Conservation (phyloP, 2,797 vertebrate species). For the Mionectes olivaceus region DNA sequence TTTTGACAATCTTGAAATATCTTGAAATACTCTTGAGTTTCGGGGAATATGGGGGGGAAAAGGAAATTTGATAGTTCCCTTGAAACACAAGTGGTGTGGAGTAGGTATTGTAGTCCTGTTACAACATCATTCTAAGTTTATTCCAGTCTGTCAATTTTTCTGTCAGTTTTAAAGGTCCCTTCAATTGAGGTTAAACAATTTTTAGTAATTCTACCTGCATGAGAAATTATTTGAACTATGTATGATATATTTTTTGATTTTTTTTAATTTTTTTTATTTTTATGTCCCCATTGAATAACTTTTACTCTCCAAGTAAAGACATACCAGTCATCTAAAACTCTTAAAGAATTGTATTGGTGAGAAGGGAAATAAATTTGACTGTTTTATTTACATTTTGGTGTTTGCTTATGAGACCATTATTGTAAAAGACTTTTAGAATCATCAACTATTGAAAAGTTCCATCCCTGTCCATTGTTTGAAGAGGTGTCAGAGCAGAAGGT, state of each 20-base stretch:
- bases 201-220: background rate
- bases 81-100: background rate
- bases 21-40: background rate
- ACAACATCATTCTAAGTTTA: background rate
- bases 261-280: background rate
- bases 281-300: background rate
- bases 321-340: background rate
- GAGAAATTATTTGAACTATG: background rate
- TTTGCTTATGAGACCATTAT: background rate
- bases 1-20: background rate
- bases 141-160: background rate
- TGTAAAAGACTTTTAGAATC: background rate
- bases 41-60: fast-evolving
- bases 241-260: background rate
- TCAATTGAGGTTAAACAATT: background rate
- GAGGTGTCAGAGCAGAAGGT: background rate
- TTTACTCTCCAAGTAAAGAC: background rate
- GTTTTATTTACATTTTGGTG: background rate
- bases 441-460: background rate
- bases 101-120: background rate
- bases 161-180: background rate
- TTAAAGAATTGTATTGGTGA: background rate
- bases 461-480: background rate
- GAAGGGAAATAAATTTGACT: background rate
- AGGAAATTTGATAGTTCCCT: background rate